These are phyloP conservation scores for Helostoma temminkii DNA, from an alignment of 2,797 vertebrate species.

Conservation along the genomic window DNA sequence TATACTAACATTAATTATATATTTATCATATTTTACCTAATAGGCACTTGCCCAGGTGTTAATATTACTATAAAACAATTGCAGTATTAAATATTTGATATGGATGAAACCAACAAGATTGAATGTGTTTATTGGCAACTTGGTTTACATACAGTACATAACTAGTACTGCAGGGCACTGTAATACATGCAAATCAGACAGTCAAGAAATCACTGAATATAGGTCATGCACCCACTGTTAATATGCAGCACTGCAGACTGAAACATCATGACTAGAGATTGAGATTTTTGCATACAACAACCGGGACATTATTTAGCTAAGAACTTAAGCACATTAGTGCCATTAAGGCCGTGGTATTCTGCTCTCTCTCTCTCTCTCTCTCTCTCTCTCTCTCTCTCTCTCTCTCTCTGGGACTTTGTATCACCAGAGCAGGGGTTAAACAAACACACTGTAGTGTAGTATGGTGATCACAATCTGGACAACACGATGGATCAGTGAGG, in stretches of 20 bases:
- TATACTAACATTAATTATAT: too few species aligned
- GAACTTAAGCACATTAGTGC: conserved; percentile 78
- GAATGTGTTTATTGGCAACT: not conserved
- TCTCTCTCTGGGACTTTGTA: conserved; percentile 38
- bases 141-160: not conserved
- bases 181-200: conserved; percentile 22
- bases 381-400: not conserved
- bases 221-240: conserved; percentile 37
- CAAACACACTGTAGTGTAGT: conserved; percentile 22
- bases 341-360: conserved; percentile 53
- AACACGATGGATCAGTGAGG: conserved; percentile 28
- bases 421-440: conserved; percentile 35
- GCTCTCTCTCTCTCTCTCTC: conserved; percentile 16
- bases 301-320: conserved; percentile 70
- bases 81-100: not conserved
- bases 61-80: not conserved
- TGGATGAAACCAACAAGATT: conserved; percentile 1
- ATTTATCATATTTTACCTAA: too few species aligned
- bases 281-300: conserved; percentile 57
- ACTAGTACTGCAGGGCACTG: not conserved
- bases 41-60: too few species aligned
- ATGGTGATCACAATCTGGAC: conserved; percentile 38
- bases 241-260: conserved; percentile 18
- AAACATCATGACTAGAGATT: conserved; percentile 36
- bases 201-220: conserved; percentile 33